Percentiles rank a stretch among this genome's conserved stretches.
Conservation (phyloP, 2,113 vertebrate species). For the Pedionomus torquatus region DNA sequence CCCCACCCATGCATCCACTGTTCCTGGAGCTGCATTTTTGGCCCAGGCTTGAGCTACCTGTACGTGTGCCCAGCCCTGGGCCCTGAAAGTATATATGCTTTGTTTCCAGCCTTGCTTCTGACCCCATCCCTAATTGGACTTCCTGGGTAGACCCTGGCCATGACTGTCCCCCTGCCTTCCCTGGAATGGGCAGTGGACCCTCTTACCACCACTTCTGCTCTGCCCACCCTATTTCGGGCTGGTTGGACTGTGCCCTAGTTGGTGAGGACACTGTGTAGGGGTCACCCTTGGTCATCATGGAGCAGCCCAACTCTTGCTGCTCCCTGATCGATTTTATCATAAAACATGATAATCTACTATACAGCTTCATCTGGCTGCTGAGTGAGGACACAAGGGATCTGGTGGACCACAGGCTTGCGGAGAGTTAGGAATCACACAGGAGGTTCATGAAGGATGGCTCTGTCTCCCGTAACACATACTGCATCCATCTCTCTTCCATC, state of each 20-base stretch:
- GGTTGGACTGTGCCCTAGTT: background rate
- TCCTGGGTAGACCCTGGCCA: background rate
- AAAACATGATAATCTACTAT: background rate
- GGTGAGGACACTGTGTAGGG: background rate
- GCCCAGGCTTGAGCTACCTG: background rate
- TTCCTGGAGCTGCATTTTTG: background rate
- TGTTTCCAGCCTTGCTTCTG: background rate
- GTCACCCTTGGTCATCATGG: rapidly evolving
- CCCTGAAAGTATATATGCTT: background rate
- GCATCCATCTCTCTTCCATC: background rate
- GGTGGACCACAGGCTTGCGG: background rate
- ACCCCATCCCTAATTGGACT: background rate
- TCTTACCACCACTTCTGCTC: background rate
- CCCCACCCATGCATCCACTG: background rate
- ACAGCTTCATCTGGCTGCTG: background rate
- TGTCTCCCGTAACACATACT: background rate
- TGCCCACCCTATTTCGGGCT: no score
- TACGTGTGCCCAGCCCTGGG: background rate
- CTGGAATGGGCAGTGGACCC: background rate
- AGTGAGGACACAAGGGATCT: background rate
- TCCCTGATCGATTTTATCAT: background rate
- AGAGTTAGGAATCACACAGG: background rate
- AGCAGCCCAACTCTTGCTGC: background rate
- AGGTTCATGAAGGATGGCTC: background rate
- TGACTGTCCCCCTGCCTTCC: background rate